Evolutionary conservation across 2,797 vertebrate species (phyloP).

Genomic region (Helarctos malayanus): DNA sequence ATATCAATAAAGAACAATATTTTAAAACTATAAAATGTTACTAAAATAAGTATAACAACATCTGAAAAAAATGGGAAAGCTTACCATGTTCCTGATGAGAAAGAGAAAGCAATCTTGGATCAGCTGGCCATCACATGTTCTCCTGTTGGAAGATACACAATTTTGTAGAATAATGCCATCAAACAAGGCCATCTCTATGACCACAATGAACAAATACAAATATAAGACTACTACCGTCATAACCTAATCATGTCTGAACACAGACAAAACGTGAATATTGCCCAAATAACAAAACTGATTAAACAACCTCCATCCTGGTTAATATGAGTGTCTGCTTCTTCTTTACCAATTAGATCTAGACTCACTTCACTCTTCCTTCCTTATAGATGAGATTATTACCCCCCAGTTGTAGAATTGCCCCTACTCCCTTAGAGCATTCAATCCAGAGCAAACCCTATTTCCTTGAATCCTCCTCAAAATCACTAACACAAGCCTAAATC

Average conservation of each 20-base stretch:
- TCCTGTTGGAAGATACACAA: background rate
- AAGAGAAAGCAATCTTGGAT: background rate
- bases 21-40: background rate
- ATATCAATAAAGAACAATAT: background rate
- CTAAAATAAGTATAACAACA: constrained; percentile 15
- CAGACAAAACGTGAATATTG: background rate
- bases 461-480: background rate
- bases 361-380: background rate
- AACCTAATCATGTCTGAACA: background rate
- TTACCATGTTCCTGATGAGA: background rate
- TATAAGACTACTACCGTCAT: background rate
- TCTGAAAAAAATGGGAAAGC: background rate
- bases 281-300: background rate
- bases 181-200: background rate
- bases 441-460: background rate
- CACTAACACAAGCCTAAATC: background rate
- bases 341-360: background rate
- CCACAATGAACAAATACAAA: background rate
- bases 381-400: background rate
- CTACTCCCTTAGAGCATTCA: background rate
- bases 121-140: background rate
- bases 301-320: background rate
- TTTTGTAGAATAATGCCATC: background rate
- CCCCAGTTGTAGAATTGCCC: background rate
- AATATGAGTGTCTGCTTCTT: background rate